phyloP scores from a whole-genome alignment of 2,888 invertebrate genomes.

The Troides helena region DNA sequence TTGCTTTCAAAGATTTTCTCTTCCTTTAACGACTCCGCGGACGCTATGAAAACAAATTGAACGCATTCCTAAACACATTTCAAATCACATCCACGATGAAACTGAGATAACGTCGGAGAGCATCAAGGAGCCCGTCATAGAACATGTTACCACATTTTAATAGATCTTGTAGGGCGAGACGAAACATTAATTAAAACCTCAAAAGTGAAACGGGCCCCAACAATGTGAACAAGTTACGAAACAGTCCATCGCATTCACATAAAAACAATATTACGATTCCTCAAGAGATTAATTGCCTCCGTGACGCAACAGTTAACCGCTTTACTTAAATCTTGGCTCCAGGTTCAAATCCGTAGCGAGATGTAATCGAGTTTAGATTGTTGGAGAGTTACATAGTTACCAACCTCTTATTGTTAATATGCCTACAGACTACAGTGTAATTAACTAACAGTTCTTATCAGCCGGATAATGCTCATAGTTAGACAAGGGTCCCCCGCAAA shows the following conservation, averaged over 20 bases:
- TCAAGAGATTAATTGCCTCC: background rate
- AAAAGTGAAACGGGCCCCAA: conserved; percentile 49
- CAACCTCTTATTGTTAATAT: no score
- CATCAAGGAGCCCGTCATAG: conserved; percentile 29
- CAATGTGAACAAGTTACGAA: conserved; percentile 20
- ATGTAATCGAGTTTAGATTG: no score
- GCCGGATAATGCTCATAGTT: no score
- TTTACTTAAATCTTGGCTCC: background rate
- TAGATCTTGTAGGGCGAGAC: conserved; percentile 52
- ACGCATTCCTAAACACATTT: background rate
- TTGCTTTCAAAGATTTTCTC: background rate
- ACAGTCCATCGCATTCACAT: conserved; percentile 15
- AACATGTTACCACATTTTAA: conserved; percentile 45
- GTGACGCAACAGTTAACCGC: no score
- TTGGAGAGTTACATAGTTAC: no score
- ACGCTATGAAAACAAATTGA: conserved; percentile 1
- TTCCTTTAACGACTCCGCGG: background rate
- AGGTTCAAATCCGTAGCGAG: background rate
- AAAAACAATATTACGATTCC: conserved; percentile 22
- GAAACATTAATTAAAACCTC: conserved; percentile 68
- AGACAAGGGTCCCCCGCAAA: no score
- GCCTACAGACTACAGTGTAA: no score
- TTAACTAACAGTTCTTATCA: no score
- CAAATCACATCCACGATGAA: conserved; percentile 33
- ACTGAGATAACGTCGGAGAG: conserved; percentile 33